Base-by-base conservation (phyloP, 1,140 invertebrate species). In the Drosophila santomea region DNA sequence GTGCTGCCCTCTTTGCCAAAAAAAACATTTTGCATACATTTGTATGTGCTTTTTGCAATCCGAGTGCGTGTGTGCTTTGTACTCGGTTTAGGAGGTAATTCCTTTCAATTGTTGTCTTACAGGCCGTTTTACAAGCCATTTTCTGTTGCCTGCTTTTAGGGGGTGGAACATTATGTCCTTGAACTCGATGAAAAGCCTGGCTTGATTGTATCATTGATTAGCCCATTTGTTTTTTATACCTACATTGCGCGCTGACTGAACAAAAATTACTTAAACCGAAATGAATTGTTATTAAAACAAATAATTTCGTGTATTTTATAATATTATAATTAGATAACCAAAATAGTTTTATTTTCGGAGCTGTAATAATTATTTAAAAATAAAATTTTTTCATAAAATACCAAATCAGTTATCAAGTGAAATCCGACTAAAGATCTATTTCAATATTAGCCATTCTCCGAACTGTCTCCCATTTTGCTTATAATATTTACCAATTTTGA, bases 91-190 rank as follows among this genome's bases (percentile, higher is more conserved):
- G 79, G 41, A 59, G 78, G 83, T 88, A 83, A 88, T 88, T 88
- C 83, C 69, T 89, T 88, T 88, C 84, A 88, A 88, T 88, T 88
- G 84, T 77, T 89, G 77, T 66, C 64, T 74, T 77, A 80, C 64
- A 83, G 75, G 59, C 51, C 74, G 76, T 71, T 89, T 77, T 89
- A 79, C 80, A 83, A 89, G 76, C 76, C 72, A 66, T 66, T 86
- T 78, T 73, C 15, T 51, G 50, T 69, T 71, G 58, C 4, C 38
- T 61, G 45, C 3, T 47, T 28, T 43, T 55, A 51, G 45, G 38
- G 43, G 50, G 8, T 8, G 45, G 32, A 23, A 6, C 28, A 28
- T 17, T 50, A 17, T 23, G 45, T 36, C 8, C 20, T 35, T 35
- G 4, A 41, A 35, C 36, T 41, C 23, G 15, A 32, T 43, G 44